Evolutionary conservation across 2,888 invertebrate genomes (phyloP), one percentile per base, ranked within the genome.

Genomic region (Mythimna albipuncta): DNA sequence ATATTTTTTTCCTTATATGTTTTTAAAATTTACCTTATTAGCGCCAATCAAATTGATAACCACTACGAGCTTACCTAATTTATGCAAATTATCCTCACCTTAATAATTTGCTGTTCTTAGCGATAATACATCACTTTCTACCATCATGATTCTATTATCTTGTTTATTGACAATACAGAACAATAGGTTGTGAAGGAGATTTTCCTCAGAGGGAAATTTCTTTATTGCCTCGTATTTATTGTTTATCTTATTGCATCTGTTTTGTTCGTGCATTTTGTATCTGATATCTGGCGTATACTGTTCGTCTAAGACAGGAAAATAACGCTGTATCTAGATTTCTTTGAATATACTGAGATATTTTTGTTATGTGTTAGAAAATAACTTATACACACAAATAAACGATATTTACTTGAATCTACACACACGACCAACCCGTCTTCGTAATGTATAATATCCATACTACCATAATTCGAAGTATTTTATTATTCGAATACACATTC

Each of bases 71-170:
- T n/a, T 58, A 58, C 58, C 19, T 35, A 58, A 58, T 38, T 10
- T 35, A 57, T 32, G 44, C 44, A 32, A 38, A 59, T 52, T 41
- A 75, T 26, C 19, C 1, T 44, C 4, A 44, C 13, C n/a, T 16
- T 32, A 75, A 44, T 75, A 75, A 52, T 75, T 63, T 69, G 55
- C 47, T 63, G 62, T 77, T 77, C 9, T 44, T n/a, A 69, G 7
- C 13, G 79, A 65, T 63, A 58, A 38, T 9, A 50, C 21, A 68
- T 54, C 47, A 74, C n/a, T 69, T 52, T 75, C 50, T 47, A 26
- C 26, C 5, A 26, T 32, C 58, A 63, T 75, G 74, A 75, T 55
- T 21, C 6, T 7, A 0, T 65, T 66, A 69, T 75, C 69, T 32
- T 59, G 38, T 52, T 59, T 21, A n/a, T 41, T 63, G 41, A 52